phyloP scores from a whole-genome alignment of 2,113 vertebrate species.

The Cynopterus brachyotis region DNA sequence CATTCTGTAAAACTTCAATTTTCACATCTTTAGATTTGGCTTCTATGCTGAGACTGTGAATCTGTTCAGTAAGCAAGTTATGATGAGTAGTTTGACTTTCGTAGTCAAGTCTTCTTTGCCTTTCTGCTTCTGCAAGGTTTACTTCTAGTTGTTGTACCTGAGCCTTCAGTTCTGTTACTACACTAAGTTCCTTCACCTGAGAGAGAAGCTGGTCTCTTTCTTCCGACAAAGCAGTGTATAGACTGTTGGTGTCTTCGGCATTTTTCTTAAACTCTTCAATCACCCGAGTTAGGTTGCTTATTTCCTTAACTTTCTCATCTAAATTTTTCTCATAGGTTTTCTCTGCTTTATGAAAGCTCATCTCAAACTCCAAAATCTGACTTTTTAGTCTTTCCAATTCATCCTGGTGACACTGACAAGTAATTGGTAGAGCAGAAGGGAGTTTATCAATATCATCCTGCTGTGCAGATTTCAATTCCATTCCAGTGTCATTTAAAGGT shows the following conservation, averaged over 20 bases:
- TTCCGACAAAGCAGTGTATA: conserved; percentile 72
- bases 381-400: conserved; percentile 73
- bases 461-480: not conserved
- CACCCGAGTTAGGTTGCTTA: conserved; percentile 82
- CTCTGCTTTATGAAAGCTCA: conserved; percentile 71
- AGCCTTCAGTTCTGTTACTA: conserved; percentile 76
- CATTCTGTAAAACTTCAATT: conserved; percentile 87
- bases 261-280: conserved; percentile 85
- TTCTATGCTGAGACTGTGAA: conserved; percentile 87
- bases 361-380: conserved; percentile 75
- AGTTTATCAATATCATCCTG: not conserved
- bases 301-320: conserved; percentile 83
- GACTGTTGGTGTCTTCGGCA: conserved; percentile 75
- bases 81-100: conserved; percentile 82
- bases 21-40: conserved; percentile 88
- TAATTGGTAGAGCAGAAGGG: not conserved
- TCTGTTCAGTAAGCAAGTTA: conserved; percentile 87
- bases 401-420: conserved; percentile 48
- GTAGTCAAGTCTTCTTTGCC: conserved; percentile 78
- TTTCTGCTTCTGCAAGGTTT: conserved; percentile 80
- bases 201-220: conserved; percentile 85
- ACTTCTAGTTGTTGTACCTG: conserved; percentile 82
- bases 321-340: conserved; percentile 74
- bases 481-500: not conserved
- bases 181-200: conserved; percentile 75